A percentile compares a stretch with the other conserved stretches of the same genome.
Evolutionary conservation across 1,140 invertebrate species (phyloP).

Genomic region (Ptiloglossa arizonensis): DNA sequence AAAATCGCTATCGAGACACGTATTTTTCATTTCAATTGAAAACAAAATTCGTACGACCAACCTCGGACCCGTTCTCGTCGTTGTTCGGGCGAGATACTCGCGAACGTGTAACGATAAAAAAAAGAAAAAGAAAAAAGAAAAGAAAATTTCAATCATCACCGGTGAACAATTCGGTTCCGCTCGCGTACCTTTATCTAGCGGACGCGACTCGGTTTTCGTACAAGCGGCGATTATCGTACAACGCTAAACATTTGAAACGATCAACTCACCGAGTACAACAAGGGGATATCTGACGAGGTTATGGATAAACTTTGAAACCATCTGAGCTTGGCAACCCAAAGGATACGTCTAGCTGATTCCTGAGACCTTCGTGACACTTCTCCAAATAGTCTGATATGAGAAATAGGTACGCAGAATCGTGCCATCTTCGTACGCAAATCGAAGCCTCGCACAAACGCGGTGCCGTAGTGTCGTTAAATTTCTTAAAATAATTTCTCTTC

Average conservation of each 20-base stretch:
- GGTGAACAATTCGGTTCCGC: too few species aligned
- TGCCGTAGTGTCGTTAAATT: conserved; percentile 60
- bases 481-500: conserved; percentile 68
- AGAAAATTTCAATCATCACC: too few species aligned
- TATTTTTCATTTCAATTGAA: too few species aligned
- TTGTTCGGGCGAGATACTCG: too few species aligned
- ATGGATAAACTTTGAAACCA: conserved; percentile 55
- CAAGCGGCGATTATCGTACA: background rate
- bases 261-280: conserved; percentile 34
- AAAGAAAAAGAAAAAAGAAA: too few species aligned
- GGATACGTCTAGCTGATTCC: conserved; percentile 44
- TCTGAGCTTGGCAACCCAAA: conserved; percentile 55
- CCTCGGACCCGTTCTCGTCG: too few species aligned
- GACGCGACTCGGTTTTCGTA: too few species aligned
- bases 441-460: conserved; percentile 70
- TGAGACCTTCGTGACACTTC: conserved; percentile 52
- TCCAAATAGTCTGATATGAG: conserved; percentile 70
- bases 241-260: conserved; percentile 40
- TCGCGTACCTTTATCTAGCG: too few species aligned
- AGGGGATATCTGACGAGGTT: conserved; percentile 12
- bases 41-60: too few species aligned
- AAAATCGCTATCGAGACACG: too few species aligned
- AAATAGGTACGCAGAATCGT: conserved; percentile 52
- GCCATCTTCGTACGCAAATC: conserved; percentile 50
- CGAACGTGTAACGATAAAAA: too few species aligned